Evolutionary conservation across 2,797 vertebrate genomes (phyloP), one percentile per base, ranked within the genome.

Genomic region (Setipinna tenuifilis): DNA sequence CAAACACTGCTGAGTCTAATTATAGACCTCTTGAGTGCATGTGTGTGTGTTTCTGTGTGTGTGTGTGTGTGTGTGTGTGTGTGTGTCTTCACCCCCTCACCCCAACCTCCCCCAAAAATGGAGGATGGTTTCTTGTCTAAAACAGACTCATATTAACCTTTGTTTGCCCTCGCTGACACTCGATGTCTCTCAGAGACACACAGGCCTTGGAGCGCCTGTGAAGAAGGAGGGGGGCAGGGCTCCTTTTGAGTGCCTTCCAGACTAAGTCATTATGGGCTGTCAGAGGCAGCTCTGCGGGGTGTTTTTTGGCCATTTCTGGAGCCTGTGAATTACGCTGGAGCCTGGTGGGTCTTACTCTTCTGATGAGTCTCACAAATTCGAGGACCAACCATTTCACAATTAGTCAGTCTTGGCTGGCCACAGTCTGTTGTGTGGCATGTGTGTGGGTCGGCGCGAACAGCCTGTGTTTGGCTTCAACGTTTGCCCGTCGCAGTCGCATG

Each of bases 1-100:
- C 82, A 91, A 91, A 91, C 86, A 82, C 88, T 87, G 57, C 58
- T 71, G 81, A 85, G 87, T 86, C 86, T 93, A 91, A 90, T 90
- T 91, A 92, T 91, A 91, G 90, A 83, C 83, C 84, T 86, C 85
- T 89, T 84, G 85, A 82, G 90, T 89, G 54, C 82, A 16, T 84
- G 84, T 81, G 9, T 71, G 54, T 57, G 54, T 57, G 54, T 57
- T 41, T 41, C 5, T 59, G 58, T 21, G 58, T 59, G 58, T 21
- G 58, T 59, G 57, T 17, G 57, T 61, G 59, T n/a, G 59, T 65
- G 61, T 25, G 61, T 65, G 61, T 11, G 61, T 65, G 61, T 11
- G 61, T 65, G 61, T 65, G 61, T 65, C 2, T 65, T 65, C 28
- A 14, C 12, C 23, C 23, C 31, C 58, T 21, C 31, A 54, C n/a